Base-by-base conservation (phyloP, 2,888 invertebrate species). In the Amorpha juglandis region DNA sequence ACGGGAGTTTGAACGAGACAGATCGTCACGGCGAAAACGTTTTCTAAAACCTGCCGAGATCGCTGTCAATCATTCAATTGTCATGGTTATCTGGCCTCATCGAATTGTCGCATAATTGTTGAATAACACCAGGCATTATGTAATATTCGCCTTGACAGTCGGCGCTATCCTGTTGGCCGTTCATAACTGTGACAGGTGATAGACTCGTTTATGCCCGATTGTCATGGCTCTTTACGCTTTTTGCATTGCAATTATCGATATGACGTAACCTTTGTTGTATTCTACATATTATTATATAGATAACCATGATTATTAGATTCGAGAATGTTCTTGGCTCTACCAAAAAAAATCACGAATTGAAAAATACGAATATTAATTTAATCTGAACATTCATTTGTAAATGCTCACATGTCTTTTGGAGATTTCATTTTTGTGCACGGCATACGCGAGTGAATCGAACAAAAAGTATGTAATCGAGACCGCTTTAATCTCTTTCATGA, bases 91-190 rank as follows among this genome's bases (percentile, higher is more conserved):
- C 81, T 70, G 71, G 71, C 69, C 74, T 80, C 77, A 84, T 81
- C 83, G 74, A 80, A 76, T 81, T 81, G 82, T 82, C 83, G 74
- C 79, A 78, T 86, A 85, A 84, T 87, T 85, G 82, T 87, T 89
- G 77, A 80, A 84, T 88, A 87, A 87, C 78, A 80, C 76, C 70
- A 72, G 52, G 67, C 71, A 63, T 87, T 84, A 74, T 80, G 79
- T 83, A 86, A 86, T 71, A 67, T 62, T 70, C 63, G 74, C 73
- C 73, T 71, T 73, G 74, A 74, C 79, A 78, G 76, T 78, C 77
- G 78, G 76, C 72, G 74, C 68, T 74, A 76, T 79, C 76, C 74
- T 71, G 27, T 27, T 71, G 71, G 73, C 72, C 68, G 73, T 74
- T 68, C 72, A 69, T 74, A 71, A 66, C 67, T 71, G 52, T 77